Conservation (phyloP, 2,113 vertebrate genomes). For the Myiagra hebetior region DNA sequence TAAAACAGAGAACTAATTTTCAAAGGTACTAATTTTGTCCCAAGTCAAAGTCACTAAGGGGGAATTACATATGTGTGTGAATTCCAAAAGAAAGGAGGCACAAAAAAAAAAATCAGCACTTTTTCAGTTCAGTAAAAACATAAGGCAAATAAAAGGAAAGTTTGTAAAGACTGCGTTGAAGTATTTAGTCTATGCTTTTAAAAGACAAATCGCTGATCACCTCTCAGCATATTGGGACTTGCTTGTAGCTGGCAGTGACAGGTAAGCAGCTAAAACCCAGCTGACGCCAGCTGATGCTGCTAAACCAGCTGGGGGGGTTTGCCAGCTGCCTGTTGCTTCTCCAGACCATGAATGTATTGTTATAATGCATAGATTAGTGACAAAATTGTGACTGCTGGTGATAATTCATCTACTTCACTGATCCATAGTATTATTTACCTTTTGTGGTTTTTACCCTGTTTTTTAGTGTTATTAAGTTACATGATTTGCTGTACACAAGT, state of each 20-base stretch:
- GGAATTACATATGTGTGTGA: not conserved
- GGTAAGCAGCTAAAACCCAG: slow-evolving; percentile 24
- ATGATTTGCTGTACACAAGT: not conserved
- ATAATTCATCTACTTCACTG: not conserved
- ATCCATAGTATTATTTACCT: not conserved
- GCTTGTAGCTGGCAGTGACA: slow-evolving; percentile 3
- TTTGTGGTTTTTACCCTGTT: not conserved
- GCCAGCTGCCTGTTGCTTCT: not conserved
- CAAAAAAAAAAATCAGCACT: not conserved
- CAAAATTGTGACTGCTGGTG: slow-evolving; percentile 23
- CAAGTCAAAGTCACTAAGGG: not conserved
- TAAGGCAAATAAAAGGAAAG: not conserved
- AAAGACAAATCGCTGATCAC: slow-evolving; percentile 37
- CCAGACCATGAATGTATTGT: not conserved
- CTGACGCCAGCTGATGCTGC: not conserved
- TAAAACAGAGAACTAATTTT: not conserved
- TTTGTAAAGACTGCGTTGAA: slow-evolving; percentile 19
- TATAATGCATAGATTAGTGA: not conserved
- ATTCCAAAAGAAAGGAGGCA: not conserved
- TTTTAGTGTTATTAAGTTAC: slow-evolving; percentile 7
- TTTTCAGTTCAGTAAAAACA: not conserved
- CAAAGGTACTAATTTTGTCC: not conserved
- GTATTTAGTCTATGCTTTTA: slow-evolving; percentile 24
- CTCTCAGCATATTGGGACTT: not conserved
- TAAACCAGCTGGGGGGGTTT: not conserved